Percentiles rank a stretch among this genome's conserved stretches.
Evolutionary conservation across 2,888 invertebrate species (phyloP).

Genomic region (Zele albiditarsus): DNA sequence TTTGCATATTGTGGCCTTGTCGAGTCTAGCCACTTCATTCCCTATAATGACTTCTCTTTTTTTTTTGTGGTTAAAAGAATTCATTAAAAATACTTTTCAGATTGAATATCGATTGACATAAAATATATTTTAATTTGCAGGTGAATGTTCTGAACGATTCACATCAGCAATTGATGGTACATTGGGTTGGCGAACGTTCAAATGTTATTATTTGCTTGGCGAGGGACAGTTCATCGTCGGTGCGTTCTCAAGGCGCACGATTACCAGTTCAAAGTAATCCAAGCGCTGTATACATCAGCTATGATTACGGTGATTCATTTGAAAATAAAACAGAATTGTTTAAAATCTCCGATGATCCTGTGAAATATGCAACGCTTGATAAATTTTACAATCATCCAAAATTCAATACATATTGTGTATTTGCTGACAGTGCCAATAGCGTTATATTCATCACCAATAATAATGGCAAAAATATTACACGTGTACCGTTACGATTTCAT

Average conservation of each 20-base stretch:
- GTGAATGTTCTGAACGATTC: slow-evolving; percentile 86
- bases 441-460: slow-evolving; percentile 84
- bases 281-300: slow-evolving; percentile 88
- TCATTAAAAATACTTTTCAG: neutral
- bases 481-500: slow-evolving; percentile 80
- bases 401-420: slow-evolving; percentile 86
- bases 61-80: neutral
- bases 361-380: slow-evolving; percentile 81
- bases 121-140: slow-evolving; percentile 74
- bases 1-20: neutral
- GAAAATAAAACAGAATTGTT: slow-evolving; percentile 83
- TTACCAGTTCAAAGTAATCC: slow-evolving; percentile 71
- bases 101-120: neutral
- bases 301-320: slow-evolving; percentile 89
- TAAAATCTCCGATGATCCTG: slow-evolving; percentile 73
- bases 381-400: slow-evolving; percentile 90
- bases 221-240: slow-evolving; percentile 76
- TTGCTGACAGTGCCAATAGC: slow-evolving; percentile 86
- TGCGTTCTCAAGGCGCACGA: slow-evolving; percentile 54
- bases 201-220: slow-evolving; percentile 91
- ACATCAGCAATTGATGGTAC: slow-evolving; percentile 92
- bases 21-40: too few species aligned
- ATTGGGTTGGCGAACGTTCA: slow-evolving; percentile 93
- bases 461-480: slow-evolving; percentile 80
- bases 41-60: too few species aligned